Evolutionary conservation across 2,797 vertebrate species (phyloP).

Genomic region (Takifugu rubripes): DNA sequence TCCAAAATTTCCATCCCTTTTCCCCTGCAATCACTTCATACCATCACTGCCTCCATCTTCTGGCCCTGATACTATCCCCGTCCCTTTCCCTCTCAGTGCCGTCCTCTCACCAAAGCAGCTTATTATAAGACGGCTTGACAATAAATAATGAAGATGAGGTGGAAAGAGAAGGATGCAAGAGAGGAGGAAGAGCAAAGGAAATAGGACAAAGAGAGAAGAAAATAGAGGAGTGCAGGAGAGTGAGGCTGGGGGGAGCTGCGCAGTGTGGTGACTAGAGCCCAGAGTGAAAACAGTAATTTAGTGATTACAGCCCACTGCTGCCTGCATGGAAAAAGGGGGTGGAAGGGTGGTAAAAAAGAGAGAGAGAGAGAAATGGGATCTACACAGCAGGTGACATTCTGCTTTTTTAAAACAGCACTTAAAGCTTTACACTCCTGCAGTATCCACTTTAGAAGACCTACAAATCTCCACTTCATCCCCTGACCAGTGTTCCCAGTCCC

Average conservation of each 20-base stretch:
- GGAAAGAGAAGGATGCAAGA: slow-evolving; percentile 32
- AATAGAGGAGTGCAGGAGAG: slow-evolving; percentile 20
- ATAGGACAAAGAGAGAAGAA: slow-evolving; percentile 46
- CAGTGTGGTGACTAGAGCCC: slow-evolving; percentile 60
- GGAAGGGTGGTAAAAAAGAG: slow-evolving; percentile 7
- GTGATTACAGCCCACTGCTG: slow-evolving; percentile 73
- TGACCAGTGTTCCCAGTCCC: neutral
- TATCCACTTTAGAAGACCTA: slow-evolving; percentile 31
- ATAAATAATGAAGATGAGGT: slow-evolving; percentile 58
- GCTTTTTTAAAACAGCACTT: slow-evolving; percentile 64
- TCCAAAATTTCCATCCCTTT: slow-evolving; percentile 41
- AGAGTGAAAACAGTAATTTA: slow-evolving; percentile 79
- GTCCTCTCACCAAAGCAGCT: slow-evolving; percentile 48
- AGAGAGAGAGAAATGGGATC: slow-evolving; percentile 38
- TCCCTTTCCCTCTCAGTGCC: slow-evolving; percentile 13
- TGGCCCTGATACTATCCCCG: slow-evolving; percentile 39
- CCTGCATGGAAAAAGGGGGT: slow-evolving; percentile 37
- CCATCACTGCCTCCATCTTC: slow-evolving; percentile 28
- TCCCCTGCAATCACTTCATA: neutral
- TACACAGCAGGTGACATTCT: slow-evolving; percentile 54
- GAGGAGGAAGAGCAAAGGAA: slow-evolving; percentile 30
- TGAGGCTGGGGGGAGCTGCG: slow-evolving; percentile 33
- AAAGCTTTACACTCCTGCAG: slow-evolving; percentile 52
- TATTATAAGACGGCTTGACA: slow-evolving; percentile 55
- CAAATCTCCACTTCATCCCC: slow-evolving; percentile 8